Evolutionary conservation across 2,888 invertebrate genomes (phyloP).

Genomic region (Acanthacorydalis orientalis): DNA sequence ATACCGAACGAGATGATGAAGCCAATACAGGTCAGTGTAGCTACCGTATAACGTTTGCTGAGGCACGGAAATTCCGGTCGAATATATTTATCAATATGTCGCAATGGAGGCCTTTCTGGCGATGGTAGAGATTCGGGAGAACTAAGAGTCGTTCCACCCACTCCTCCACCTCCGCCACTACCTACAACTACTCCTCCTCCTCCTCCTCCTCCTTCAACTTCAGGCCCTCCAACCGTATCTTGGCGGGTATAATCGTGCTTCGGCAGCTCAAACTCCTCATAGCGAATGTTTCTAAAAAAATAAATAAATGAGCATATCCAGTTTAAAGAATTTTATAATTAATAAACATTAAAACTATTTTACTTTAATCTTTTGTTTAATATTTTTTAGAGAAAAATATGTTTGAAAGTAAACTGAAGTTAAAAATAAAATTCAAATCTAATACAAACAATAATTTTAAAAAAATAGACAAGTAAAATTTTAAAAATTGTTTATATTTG

Average conservation of each 20-base stretch:
- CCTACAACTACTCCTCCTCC: constrained; percentile 39
- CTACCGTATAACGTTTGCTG: constrained; percentile 73
- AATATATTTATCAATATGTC: constrained; percentile 76
- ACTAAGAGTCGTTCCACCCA: no score
- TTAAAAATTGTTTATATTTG: no score
- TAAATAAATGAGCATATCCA: neutral
- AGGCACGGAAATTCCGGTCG: constrained; percentile 76
- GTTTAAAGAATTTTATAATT: no score
- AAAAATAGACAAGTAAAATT: no score
- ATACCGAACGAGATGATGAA: constrained; percentile 95
- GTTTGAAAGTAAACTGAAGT: no score
- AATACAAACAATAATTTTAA: no score
- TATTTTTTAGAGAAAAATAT: no score
- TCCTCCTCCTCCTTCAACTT: constrained; percentile 13
- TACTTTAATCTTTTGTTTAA: no score
- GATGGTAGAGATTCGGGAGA: constrained; percentile 65
- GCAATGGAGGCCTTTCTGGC: constrained; percentile 67
- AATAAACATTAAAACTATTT: no score
- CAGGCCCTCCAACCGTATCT: constrained; percentile 6
- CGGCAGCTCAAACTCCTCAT: constrained; percentile 48
- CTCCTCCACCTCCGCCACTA: constrained; percentile 42
- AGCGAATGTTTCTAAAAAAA: constrained; percentile 37
- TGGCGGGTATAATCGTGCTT: constrained; percentile 15
- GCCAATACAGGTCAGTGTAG: constrained; percentile 70
- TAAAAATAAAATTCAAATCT: no score